Conservation (phyloP, 2,888 invertebrate species). For the Caenorhabditis sulstoni region DNA sequence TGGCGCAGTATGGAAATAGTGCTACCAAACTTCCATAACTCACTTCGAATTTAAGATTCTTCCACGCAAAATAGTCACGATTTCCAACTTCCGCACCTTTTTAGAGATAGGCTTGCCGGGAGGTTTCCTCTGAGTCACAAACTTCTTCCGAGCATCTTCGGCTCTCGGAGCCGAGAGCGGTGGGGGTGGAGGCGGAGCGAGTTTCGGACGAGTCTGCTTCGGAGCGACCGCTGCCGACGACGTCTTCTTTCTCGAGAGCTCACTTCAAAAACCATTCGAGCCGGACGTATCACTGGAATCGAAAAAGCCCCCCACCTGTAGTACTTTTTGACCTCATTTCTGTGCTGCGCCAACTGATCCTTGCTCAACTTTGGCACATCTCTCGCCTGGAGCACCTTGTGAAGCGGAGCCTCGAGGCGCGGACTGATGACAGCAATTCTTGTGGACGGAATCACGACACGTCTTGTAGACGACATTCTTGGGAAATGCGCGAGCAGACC, state of each 20-base stretch:
- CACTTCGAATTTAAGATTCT: too few relatives aligned
- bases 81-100: too few relatives aligned
- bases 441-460: not conserved
- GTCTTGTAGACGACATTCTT: not conserved
- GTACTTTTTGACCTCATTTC: conserved; percentile 19
- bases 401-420: conserved; percentile 2
- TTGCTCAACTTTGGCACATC: conserved; percentile 11
- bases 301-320: not conserved
- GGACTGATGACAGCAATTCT: not conserved
- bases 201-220: not conserved
- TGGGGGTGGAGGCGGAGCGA: not conserved
- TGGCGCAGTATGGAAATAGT: too few relatives aligned
- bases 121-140: not conserved
- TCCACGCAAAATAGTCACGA: too few relatives aligned
- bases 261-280: conserved; percentile 13
- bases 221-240: not conserved
- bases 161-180: not conserved
- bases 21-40: too few relatives aligned
- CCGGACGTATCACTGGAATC: not conserved
- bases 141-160: not conserved
- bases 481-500: too few relatives aligned
- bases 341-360: conserved; percentile 6
- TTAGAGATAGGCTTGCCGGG: not conserved
- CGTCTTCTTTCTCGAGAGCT: conserved; percentile 15
- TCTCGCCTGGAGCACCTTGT: not conserved